phyloP scores from a whole-genome alignment of 2,113 vertebrate genomes.

The Hylia prasina region DNA sequence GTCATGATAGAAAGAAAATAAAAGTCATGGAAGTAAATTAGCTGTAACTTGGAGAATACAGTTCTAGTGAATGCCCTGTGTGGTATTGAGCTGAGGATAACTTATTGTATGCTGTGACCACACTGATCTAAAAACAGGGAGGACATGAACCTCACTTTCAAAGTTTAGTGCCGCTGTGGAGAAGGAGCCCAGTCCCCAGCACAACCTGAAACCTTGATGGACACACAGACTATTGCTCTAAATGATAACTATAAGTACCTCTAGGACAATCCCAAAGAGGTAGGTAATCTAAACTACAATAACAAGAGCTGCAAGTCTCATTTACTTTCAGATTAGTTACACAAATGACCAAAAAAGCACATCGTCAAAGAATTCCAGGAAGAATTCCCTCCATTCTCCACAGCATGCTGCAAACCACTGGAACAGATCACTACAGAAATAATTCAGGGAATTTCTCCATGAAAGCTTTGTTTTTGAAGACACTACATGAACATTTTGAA shows the following conservation, averaged over 20 bases:
- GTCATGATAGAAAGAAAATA: background rate
- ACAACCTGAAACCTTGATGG: background rate
- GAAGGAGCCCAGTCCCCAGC: background rate
- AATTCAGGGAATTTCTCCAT: background rate
- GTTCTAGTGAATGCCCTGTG: background rate
- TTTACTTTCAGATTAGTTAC: background rate
- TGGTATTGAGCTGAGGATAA: background rate
- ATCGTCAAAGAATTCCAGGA: background rate
- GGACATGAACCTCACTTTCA: background rate
- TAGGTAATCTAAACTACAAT: background rate
- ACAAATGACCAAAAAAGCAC: background rate
- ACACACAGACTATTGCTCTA: background rate
- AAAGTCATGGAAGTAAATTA: background rate
- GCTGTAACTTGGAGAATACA: background rate
- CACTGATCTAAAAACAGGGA: background rate
- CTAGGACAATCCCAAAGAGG: background rate
- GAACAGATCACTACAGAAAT: background rate
- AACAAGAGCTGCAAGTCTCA: background rate
- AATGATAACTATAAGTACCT: background rate
- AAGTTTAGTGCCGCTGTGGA: background rate
- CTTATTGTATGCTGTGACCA: background rate
- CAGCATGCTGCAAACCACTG: background rate
- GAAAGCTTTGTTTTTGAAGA: background rate
- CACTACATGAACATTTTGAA: background rate
- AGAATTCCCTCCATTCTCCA: background rate